These are phyloP conservation scores for Acipenser transmontanus DNA, from an alignment of 2,797 vertebrate genomes.

Conservation along the genomic window DNA sequence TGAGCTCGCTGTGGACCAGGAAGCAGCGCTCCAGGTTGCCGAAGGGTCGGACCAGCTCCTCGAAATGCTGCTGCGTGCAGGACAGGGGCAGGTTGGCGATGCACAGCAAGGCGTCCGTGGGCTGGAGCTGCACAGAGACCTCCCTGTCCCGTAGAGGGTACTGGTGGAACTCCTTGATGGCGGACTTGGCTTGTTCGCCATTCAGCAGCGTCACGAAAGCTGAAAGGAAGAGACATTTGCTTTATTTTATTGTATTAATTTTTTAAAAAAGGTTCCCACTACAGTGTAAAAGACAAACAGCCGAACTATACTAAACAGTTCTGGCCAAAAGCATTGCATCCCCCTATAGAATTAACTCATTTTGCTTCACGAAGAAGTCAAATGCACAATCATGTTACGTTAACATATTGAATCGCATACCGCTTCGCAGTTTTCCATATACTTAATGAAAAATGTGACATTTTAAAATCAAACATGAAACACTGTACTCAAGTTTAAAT, in stretches of 20 bases:
- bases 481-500: too few relatives aligned
- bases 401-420: too few relatives aligned
- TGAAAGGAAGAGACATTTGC: conserved; percentile 20
- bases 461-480: too few relatives aligned
- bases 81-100: conserved; percentile 82
- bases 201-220: conserved; percentile 84
- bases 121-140: conserved; percentile 86
- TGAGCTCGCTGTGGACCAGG: conserved; percentile 73
- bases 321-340: too few relatives aligned
- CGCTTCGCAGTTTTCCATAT: too few relatives aligned
- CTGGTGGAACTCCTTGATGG: conserved; percentile 78
- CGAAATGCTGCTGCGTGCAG: conserved; percentile 83
- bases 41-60: conserved; percentile 84
- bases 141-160: conserved; percentile 72
- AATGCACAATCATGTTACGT: too few relatives aligned
- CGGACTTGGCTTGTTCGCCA: conserved; percentile 81
- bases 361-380: too few relatives aligned
- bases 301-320: too few relatives aligned
- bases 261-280: background rate
- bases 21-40: conserved; percentile 90
- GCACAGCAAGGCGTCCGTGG: conserved; percentile 82
- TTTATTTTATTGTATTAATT: background rate
- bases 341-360: too few relatives aligned
- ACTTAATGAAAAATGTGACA: too few relatives aligned
- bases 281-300: too few relatives aligned